Percentiles rank a stretch among this genome's conserved stretches.
Conservation (phyloP, 2,888 invertebrate genomes). For the Empis livida region DNA sequence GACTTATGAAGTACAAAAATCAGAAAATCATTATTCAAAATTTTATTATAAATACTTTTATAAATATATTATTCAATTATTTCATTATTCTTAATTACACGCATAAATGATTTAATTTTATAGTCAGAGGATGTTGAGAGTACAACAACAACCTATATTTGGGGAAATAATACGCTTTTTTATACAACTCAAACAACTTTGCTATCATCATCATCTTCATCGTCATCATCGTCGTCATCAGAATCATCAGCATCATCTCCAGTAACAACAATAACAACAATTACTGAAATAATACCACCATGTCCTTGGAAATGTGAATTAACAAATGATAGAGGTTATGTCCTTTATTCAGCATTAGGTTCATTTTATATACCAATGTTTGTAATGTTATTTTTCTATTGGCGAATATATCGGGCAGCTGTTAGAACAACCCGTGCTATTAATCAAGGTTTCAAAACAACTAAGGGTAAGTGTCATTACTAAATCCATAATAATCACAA, state of each 20-base stretch:
- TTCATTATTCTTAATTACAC: too few species aligned
- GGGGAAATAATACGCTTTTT: slow-evolving; percentile 35
- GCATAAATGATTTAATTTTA: slow-evolving; percentile 10
- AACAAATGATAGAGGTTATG: slow-evolving; percentile 89
- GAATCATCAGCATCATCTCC: slow-evolving; percentile 31
- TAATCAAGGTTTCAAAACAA: slow-evolving; percentile 80
- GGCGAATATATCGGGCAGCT: slow-evolving; percentile 91
- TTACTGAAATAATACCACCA: slow-evolving; percentile 42
- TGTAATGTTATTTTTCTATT: slow-evolving; percentile 96
- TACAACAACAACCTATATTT: slow-evolving; percentile 23
- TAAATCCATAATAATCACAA: too few species aligned
- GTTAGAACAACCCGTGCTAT: slow-evolving; percentile 85
- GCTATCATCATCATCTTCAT: slow-evolving; percentile 35
- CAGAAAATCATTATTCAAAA: too few species aligned
- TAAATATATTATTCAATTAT: too few species aligned
- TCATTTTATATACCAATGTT: slow-evolving; percentile 97
- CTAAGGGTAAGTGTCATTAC: slow-evolving; percentile 48
- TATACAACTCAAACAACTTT: slow-evolving; percentile 22
- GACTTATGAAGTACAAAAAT: too few species aligned
- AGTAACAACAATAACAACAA: slow-evolving; percentile 26
- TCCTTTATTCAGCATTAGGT: slow-evolving; percentile 93
- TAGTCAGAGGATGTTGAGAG: slow-evolving; percentile 24
- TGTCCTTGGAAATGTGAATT: slow-evolving; percentile 83
- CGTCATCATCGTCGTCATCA: slow-evolving; percentile 50
- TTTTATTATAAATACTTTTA: too few species aligned